phyloP scores from a whole-genome alignment of 2,888 invertebrate species.

The Pinctada fucata region DNA sequence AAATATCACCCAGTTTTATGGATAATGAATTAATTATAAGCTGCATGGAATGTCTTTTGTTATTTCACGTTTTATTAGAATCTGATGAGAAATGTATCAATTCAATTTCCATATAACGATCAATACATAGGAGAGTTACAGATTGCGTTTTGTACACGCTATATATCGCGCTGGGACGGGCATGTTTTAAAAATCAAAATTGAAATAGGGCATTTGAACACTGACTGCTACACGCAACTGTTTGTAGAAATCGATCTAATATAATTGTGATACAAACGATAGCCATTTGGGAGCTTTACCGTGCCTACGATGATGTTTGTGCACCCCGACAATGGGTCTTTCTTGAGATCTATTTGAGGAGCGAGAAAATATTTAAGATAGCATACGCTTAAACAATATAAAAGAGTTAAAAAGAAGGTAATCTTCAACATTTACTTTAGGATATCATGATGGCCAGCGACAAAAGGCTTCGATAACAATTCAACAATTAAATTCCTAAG shows the following conservation, averaged over 20 bases:
- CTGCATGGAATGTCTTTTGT: too few species aligned
- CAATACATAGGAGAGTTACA: too few species aligned
- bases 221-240: background rate
- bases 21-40: too few species aligned
- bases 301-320: background rate
- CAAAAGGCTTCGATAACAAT: background rate
- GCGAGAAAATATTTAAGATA: background rate
- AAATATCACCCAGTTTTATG: too few species aligned
- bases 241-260: background rate
- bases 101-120: too few species aligned
- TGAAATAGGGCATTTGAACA: background rate
- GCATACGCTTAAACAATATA: background rate
- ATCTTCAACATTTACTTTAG: background rate
- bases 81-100: too few species aligned
- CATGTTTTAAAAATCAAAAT: too few species aligned
- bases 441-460: background rate
- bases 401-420: background rate
- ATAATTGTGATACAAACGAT: background rate
- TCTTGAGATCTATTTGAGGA: background rate
- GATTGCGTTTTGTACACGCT: too few species aligned
- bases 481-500: constrained; percentile 1
- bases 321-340: background rate
- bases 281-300: background rate
- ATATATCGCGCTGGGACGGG: too few species aligned
- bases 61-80: too few species aligned